A percentile compares a stretch with the other conserved stretches of the same genome.
These are phyloP conservation scores for Triplophysa tibetana DNA, from an alignment of 2,113 vertebrate genomes.

Conservation along the genomic window DNA sequence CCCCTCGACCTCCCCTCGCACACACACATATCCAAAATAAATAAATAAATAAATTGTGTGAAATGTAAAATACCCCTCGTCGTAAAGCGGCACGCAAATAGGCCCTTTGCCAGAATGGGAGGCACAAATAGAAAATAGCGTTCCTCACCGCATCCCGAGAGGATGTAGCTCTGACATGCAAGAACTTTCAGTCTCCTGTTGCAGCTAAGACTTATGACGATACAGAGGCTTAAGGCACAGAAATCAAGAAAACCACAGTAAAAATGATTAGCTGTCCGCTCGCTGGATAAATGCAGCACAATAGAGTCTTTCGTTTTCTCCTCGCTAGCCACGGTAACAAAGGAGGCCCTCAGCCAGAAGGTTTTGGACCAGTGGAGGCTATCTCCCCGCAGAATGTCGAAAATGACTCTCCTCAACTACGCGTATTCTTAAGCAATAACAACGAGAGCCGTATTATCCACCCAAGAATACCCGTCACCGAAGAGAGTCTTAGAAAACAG, in stretches of 20 bases:
- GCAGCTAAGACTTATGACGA: conserved; percentile 29
- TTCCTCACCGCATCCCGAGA: background rate
- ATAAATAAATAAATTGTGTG: conserved; percentile 45
- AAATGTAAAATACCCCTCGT: conserved; percentile 37
- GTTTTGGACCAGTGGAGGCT: conserved; percentile 48
- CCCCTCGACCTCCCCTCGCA: background rate
- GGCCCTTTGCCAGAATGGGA: conserved; percentile 42
- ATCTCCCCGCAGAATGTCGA: conserved; percentile 71
- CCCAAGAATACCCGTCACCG: conserved; percentile 97
- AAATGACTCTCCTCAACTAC: conserved; percentile 93
- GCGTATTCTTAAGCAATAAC: conserved; percentile 98
- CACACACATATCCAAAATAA: background rate
- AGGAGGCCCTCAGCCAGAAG: conserved; percentile 23
- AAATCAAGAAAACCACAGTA: conserved; percentile 44
- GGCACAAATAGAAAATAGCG: conserved; percentile 1
- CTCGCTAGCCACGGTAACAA: conserved; percentile 29
- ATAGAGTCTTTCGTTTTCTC: conserved; percentile 1
- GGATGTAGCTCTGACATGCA: conserved; percentile 32
- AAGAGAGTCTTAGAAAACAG: conserved; percentile 83
- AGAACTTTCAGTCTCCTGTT: conserved; percentile 43
- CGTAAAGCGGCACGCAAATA: conserved; percentile 36
- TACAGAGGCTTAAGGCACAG: conserved; percentile 38
- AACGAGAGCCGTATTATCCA: conserved; percentile 98
- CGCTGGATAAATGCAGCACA: conserved; percentile 48
- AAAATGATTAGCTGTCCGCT: conserved; percentile 48